phyloP scores from a whole-genome alignment of 2,888 invertebrate species.

The Stenodema calcarata region DNA sequence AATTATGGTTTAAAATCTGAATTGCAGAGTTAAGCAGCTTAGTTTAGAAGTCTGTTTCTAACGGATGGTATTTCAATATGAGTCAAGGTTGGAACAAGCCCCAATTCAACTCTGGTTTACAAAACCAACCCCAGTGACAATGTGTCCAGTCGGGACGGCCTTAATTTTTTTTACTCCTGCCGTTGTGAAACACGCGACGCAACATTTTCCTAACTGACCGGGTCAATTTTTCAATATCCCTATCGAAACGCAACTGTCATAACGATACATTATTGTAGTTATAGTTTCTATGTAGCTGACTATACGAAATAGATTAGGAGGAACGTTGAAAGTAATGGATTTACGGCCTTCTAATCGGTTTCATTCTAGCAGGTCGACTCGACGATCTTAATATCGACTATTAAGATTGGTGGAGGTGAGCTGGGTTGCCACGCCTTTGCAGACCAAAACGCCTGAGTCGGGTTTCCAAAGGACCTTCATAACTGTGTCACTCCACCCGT shows the following conservation, averaged over 20 bases:
- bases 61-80: background rate
- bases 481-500: background rate
- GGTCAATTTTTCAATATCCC: background rate
- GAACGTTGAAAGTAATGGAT: background rate
- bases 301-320: too few relatives aligned
- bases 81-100: background rate
- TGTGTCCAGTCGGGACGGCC: background rate
- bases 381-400: constrained; percentile 2
- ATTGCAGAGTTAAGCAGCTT: too few relatives aligned
- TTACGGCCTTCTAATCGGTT: too few relatives aligned
- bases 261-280: background rate
- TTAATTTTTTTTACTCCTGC: background rate
- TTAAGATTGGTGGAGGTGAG: constrained; percentile 22
- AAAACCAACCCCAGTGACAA: background rate
- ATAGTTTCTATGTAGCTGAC: background rate
- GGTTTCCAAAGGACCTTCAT: constrained; percentile 21
- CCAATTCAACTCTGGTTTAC: background rate
- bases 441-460: background rate
- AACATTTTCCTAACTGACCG: background rate
- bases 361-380: background rate
- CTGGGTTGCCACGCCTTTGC: background rate
- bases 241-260: background rate
- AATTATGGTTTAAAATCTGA: too few relatives aligned
- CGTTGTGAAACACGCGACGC: background rate
- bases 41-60: background rate